Percentiles rank a stretch among this genome's conserved stretches.
phyloP scores from a whole-genome alignment of 2,888 invertebrate species.

The Nowickia ferox region DNA sequence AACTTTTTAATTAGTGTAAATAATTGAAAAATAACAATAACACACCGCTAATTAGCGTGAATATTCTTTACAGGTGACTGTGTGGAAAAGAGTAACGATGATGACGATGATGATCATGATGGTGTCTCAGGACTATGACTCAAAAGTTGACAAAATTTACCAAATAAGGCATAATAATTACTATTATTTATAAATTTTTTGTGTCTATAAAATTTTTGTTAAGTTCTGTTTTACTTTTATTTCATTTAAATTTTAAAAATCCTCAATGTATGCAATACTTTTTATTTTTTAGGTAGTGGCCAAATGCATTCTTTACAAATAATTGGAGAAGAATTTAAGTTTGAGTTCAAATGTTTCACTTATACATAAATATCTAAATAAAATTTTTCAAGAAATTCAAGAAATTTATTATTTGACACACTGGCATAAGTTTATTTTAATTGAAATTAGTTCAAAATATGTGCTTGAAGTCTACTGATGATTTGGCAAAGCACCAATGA shows the following conservation, averaged over 20 bases:
- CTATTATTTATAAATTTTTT: background rate
- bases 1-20: constrained; percentile 71
- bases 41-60: constrained; percentile 66
- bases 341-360: too few relatives aligned
- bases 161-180: background rate
- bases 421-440: too few relatives aligned
- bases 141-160: background rate
- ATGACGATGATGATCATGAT: constrained; percentile 7
- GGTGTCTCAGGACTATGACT: constrained; percentile 1
- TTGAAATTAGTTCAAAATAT: too few relatives aligned
- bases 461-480: too few relatives aligned
- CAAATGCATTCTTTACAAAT: background rate
- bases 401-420: too few relatives aligned
- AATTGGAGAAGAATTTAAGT: background rate
- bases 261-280: constrained; percentile 25
- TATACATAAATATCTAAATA: too few relatives aligned
- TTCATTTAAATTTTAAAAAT: background rate
- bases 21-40: constrained; percentile 68
- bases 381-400: too few relatives aligned
- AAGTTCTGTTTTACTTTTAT: background rate
- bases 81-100: background rate
- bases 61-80: constrained; percentile 25
- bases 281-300: background rate
- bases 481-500: too few relatives aligned
- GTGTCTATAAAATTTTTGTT: background rate